phyloP scores from a whole-genome alignment of 2,888 invertebrate genomes.

The Tolmerus cingulatus region DNA sequence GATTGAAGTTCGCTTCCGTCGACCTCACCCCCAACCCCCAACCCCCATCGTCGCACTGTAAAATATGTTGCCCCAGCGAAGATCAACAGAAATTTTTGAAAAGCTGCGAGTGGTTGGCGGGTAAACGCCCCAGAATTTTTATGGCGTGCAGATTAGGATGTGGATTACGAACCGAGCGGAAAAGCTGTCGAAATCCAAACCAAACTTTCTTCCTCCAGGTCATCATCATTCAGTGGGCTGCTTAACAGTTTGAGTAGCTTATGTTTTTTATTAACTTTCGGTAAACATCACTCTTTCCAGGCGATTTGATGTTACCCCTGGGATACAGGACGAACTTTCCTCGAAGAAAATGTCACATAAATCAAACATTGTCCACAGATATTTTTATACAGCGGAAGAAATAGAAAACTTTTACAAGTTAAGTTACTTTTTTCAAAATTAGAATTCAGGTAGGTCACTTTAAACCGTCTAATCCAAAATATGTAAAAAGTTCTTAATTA shows the following conservation, averaged over 20 bases:
- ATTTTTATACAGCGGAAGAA: neutral
- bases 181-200: neutral
- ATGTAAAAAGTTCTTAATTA: too few species aligned
- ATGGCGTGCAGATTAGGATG: neutral
- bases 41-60: neutral
- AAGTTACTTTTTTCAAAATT: too few species aligned
- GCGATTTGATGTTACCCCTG: neutral
- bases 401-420: neutral
- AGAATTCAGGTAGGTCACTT: too few species aligned
- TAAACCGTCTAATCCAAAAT: too few species aligned
- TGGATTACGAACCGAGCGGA: neutral
- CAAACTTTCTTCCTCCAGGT: neutral
- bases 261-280: neutral
- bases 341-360: neutral
- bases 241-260: neutral
- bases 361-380: neutral
- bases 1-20: neutral
- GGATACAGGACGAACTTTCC: neutral
- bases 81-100: neutral
- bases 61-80: neutral
- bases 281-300: neutral
- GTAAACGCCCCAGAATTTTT: neutral
- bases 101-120: neutral
- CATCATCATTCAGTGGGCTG: neutral
- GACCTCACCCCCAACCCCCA: neutral